Percentiles rank a stretch among this genome's conserved stretches.
Evolutionary conservation across 2,797 vertebrate species (phyloP).

Genomic region (Sebastes trivittatus): DNA sequence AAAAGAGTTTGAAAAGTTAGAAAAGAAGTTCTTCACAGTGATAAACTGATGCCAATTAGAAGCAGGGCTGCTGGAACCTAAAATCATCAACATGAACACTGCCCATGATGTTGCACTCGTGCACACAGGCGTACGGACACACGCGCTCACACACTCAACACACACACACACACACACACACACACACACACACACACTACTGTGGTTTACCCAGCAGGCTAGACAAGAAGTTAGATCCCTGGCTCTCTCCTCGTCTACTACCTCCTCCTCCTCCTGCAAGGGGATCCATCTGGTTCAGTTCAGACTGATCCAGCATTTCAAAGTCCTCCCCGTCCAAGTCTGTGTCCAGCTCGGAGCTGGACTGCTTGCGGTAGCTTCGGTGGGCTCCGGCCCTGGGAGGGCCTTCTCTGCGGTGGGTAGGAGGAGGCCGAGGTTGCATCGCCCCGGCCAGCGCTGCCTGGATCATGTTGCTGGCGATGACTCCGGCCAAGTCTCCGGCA

Average conservation of each 20-base stretch:
- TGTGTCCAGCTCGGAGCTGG: slow-evolving; percentile 94
- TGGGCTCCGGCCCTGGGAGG: slow-evolving; percentile 72
- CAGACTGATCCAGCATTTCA: slow-evolving; percentile 97
- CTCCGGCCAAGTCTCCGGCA: slow-evolving; percentile 86
- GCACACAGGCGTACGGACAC: slow-evolving; percentile 13
- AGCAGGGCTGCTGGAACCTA: slow-evolving; percentile 66
- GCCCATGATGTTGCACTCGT: not conserved
- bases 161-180: not conserved
- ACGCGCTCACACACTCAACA: not conserved
- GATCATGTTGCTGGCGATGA: slow-evolving; percentile 93
- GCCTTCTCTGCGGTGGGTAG: slow-evolving; percentile 66
- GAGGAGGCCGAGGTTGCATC: slow-evolving; percentile 75
- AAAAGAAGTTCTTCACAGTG: slow-evolving; percentile 84
- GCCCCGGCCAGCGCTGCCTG: slow-evolving; percentile 88
- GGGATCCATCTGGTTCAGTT: slow-evolving; percentile 95
- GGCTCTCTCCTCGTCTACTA: slow-evolving; percentile 73
- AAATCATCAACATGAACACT: slow-evolving; percentile 30
- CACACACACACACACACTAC: slow-evolving; percentile 52
- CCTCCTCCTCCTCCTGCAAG: slow-evolving; percentile 79
- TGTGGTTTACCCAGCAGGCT: slow-evolving; percentile 85
- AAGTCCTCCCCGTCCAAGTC: slow-evolving; percentile 94
- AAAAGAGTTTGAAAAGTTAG: slow-evolving; percentile 36
- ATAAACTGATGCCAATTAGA: slow-evolving; percentile 74
- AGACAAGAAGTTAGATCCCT: slow-evolving; percentile 84
- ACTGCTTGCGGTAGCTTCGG: slow-evolving; percentile 85